Evolutionary conservation across 2,797 vertebrate species (phyloP), one percentile per base, ranked within the genome.

Genomic region (Chelidonichthys spinosus): DNA sequence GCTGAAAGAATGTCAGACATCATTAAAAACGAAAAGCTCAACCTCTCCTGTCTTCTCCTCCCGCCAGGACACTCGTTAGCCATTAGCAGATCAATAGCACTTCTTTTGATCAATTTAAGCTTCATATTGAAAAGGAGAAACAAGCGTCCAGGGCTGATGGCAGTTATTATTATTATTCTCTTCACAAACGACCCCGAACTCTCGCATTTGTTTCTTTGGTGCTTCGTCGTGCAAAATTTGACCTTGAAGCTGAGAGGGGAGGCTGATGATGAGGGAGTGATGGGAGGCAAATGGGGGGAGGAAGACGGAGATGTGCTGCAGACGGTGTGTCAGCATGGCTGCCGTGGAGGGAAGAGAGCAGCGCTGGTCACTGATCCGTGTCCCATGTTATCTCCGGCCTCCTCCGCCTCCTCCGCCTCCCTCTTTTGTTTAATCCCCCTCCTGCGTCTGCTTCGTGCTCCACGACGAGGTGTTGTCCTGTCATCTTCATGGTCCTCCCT

Each of bases 361-460:
- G 63, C 49, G 44, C 33, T 83, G 82, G 64, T 85, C 81, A 74
- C 84, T 92, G 89, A 89, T 88, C 83, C 87, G 83, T 83, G 85
- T 90, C 87, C 91, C 83, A 85, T 87, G 80, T 80, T 85, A 81
- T 61, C 68, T 75, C 73, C 46, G 10, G 54, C 60, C 69, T 44
- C 62, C 55, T 64, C 71, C 64, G 40, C 49, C 33, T 42, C 71
- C 46, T 13, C 68, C 62, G 76, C 72, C 75, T 79, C 68, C 42
- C 18, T 56, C 63, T 74, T 73, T 72, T 64, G 65, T 83, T 84
- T 86, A 73, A 73, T 74, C 77, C 71, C 9, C 54, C 10, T 56
- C 15, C 11, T 40, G 25, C 25, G 25, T 18, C 58, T 65, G 72
- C 54, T 83, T 85, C 69, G 15, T 15, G 13, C 68, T 11, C 14